Base-by-base conservation (phyloP, 2,888 invertebrate genomes). In the Athetis lepigone region DNA sequence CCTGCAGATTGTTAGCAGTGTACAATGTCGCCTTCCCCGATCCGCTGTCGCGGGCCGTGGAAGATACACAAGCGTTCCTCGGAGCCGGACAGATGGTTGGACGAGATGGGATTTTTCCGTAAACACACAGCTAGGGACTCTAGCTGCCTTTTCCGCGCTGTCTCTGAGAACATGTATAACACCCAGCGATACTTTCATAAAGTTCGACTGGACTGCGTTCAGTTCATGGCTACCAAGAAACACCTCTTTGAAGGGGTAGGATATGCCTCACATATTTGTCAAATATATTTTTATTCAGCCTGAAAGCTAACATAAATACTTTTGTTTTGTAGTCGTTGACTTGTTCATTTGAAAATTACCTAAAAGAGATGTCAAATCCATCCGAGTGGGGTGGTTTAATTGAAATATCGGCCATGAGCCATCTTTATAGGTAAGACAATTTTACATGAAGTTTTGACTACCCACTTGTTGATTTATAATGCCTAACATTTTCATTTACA, bases 51-150 rank as follows among this genome's bases (percentile, higher is more conserved):
- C 80, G 93, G 93, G 66, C 88, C 94, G 58, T 94, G 94, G 94
- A 94, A 93, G 90, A 85, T 93, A 73, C 92, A 93, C 81, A 94
- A 94, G 80, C 92, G 95, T 75, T 88, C 91, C 33, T 94, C 95
- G 49, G 95, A 95, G 83, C 92, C 94, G 19, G 98, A 98, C 88
- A 96, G 97, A 82, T 98, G 97, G 96, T 92, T 98, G 79, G 97
- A 97, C 81, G 96, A 96, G 75, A 96, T 97, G 88, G 97, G 97
- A 40, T 97, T 97, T 85, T 98, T 97, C 89, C 96, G 98, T 80
- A 99, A 99, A 95, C 97, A 98, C 84, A 97, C 97, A 18, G 98
- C 98, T 56, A 96, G 97, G 84, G 98, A 99, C 95, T 97, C 98
- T 54, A 98, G 98, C 66, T 98, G 98, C 86, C 94, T 99, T 49